Evolutionary conservation across 2,113 vertebrate genomes (phyloP).

Genomic region (Macrotis lagotis): DNA sequence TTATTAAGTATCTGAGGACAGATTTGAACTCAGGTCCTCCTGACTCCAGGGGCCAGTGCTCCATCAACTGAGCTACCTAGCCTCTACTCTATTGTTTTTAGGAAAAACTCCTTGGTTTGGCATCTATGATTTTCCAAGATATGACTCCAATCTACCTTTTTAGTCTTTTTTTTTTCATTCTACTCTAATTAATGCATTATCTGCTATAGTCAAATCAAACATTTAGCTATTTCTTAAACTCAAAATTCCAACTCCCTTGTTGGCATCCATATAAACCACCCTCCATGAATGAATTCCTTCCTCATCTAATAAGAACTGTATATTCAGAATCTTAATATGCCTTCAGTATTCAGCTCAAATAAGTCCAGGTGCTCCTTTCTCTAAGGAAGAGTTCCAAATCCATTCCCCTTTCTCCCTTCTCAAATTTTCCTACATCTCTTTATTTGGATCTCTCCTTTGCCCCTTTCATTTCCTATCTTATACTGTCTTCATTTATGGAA

Average conservation of each 20-base stretch:
- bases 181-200: not conserved
- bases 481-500: not conserved
- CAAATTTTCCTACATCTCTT: not conserved
- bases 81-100: not conserved
- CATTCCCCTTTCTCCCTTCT: not conserved
- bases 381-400: not conserved
- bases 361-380: not conserved
- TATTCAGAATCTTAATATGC: not conserved
- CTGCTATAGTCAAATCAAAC: not conserved
- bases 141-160: not conserved
- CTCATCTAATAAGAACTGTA: not conserved
- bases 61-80: too few relatives aligned
- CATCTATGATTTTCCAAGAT: not conserved
- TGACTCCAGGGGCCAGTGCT: too few relatives aligned
- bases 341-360: not conserved
- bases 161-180: not conserved
- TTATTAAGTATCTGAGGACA: too few relatives aligned
- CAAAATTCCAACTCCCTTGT: not conserved
- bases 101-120: not conserved
- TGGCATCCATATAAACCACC: not conserved
- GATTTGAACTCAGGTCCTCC: too few relatives aligned
- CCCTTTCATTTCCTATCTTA: not conserved
- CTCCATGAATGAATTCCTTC: not conserved
- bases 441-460: not conserved
- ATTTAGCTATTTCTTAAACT: not conserved